Conservation (phyloP, 2,113 vertebrate genomes). For the Dasyornis broadbenti region DNA sequence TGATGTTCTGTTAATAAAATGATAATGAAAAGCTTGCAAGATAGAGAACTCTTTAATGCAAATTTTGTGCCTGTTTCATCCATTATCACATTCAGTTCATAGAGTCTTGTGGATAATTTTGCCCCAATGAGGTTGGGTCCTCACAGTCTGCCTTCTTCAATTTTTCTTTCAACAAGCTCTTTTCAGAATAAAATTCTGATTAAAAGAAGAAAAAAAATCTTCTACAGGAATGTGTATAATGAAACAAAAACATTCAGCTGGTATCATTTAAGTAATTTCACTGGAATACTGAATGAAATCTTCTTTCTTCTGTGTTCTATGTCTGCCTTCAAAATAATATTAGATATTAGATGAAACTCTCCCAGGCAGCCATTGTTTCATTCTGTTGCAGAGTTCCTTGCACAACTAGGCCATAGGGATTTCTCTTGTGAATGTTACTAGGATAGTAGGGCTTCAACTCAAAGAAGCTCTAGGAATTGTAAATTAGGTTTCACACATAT, state of each 20-base stretch:
- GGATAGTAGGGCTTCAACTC: slow-evolving; percentile 7
- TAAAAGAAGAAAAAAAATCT: not conserved
- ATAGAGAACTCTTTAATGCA: not conserved
- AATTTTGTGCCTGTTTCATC: not conserved
- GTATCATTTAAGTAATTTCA: not conserved
- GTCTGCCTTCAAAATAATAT: not conserved
- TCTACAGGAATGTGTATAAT: not conserved
- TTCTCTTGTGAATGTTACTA: not conserved
- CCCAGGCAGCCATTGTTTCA: not conserved
- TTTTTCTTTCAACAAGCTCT: not conserved
- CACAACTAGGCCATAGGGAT: not conserved
- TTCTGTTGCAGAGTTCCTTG: not conserved
- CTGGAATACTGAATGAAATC: not conserved
- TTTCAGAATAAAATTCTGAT: not conserved
- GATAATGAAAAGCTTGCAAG: not conserved
- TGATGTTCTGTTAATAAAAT: not conserved
- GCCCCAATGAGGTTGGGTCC: not conserved
- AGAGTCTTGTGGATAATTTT: not conserved
- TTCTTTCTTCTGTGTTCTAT: not conserved
- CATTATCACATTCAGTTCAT: not conserved
- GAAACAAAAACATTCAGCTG: not conserved
- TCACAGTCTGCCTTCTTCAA: not conserved
- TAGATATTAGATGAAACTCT: not conserved
- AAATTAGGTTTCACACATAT: not conserved
- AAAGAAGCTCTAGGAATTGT: slow-evolving; percentile 1